Conservation (phyloP, 2,797 vertebrate species). For the Toxotes lorentzi region DNA sequence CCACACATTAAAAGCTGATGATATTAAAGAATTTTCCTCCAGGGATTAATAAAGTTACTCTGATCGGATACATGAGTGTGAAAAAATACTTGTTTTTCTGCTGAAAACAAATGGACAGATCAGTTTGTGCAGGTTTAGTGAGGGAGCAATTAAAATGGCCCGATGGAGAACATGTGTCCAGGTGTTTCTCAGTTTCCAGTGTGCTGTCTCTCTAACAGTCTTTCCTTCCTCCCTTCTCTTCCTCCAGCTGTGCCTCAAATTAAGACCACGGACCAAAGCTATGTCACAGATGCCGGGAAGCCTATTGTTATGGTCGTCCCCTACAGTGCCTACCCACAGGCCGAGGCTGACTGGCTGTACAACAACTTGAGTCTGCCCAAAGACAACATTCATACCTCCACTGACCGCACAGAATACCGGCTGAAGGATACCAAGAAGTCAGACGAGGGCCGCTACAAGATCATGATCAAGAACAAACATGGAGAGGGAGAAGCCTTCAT, state of each 20-base stretch:
- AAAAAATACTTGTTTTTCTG: too few relatives aligned
- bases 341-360: slow-evolving; percentile 94
- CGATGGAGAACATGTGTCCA: not conserved
- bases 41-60: too few relatives aligned
- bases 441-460: slow-evolving; percentile 92
- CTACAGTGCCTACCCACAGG: slow-evolving; percentile 94
- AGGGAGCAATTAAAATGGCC: too few relatives aligned
- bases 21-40: too few relatives aligned
- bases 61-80: too few relatives aligned
- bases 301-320: slow-evolving; percentile 93
- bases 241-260: slow-evolving; percentile 92
- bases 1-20: too few relatives aligned
- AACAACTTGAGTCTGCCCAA: slow-evolving; percentile 86
- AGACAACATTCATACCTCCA: slow-evolving; percentile 89
- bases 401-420: slow-evolving; percentile 91
- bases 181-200: not conserved
- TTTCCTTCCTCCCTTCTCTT: not conserved
- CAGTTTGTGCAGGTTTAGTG: too few relatives aligned
- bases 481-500: slow-evolving; percentile 95
- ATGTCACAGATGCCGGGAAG: slow-evolving; percentile 94
- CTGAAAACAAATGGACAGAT: too few relatives aligned
- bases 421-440: slow-evolving; percentile 92
- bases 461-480: slow-evolving; percentile 94
- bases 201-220: slow-evolving; percentile 37
- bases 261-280: slow-evolving; percentile 94